Evolutionary conservation across 2,113 vertebrate genomes (phyloP).

Genomic region (Lepidothrix coronata): DNA sequence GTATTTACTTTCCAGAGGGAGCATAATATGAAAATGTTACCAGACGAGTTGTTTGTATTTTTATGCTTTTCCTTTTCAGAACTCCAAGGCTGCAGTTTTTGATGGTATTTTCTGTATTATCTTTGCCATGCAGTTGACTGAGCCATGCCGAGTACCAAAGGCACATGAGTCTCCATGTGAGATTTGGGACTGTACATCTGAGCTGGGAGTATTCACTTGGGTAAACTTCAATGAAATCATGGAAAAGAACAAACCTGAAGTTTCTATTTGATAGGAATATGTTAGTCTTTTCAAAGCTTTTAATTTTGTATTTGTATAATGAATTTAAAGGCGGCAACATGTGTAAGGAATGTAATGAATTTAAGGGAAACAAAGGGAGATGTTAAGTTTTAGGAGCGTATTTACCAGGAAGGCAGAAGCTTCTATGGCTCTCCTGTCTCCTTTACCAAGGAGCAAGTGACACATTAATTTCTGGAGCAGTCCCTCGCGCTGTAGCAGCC

Average conservation of each 20-base stretch:
- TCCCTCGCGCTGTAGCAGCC: background rate
- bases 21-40: background rate
- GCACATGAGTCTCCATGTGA: background rate
- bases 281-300: conserved; percentile 42
- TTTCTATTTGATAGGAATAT: conserved; percentile 24
- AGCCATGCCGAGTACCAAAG: background rate
- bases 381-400: background rate
- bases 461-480: fast-evolving
- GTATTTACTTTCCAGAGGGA: background rate
- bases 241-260: conserved; percentile 16
- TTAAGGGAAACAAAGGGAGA: background rate
- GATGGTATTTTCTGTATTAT: conserved; percentile 16
- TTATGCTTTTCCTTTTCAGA: background rate
- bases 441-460: background rate
- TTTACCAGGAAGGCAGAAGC: background rate
- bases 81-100: background rate
- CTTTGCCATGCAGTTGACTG: conserved; percentile 6
- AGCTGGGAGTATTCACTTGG: conserved; percentile 26
- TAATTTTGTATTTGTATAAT: conserved; percentile 22
- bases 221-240: background rate
- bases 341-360: background rate
- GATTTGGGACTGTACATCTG: conserved; percentile 29
- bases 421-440: background rate
- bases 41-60: background rate
- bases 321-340: background rate